Conservation (phyloP, 1,140 invertebrate species). For the Drosophila funebris region DNA sequence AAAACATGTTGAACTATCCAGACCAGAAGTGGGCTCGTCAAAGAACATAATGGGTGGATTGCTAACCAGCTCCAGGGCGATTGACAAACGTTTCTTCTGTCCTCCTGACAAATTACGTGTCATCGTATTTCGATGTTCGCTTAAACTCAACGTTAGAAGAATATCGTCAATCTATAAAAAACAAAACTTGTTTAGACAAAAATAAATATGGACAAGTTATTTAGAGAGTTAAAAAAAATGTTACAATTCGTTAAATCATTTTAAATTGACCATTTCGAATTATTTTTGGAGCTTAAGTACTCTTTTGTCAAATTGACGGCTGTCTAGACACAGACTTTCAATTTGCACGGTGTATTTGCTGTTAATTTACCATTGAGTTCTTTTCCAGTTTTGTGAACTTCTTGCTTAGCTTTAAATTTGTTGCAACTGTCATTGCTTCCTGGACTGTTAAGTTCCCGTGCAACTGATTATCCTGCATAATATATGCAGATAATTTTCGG, state of each 20-base stretch:
- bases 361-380: slow-evolving; percentile 90
- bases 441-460: slow-evolving; percentile 96
- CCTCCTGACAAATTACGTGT: slow-evolving; percentile 96
- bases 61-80: slow-evolving; percentile 97
- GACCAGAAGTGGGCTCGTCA: slow-evolving; percentile 97
- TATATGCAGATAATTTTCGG: slow-evolving; percentile 97
- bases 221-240: slow-evolving; percentile 16
- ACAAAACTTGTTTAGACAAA: too few relatives aligned
- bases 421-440: slow-evolving; percentile 96
- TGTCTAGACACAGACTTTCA: background rate
- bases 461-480: slow-evolving; percentile 99
- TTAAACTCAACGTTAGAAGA: slow-evolving; percentile 93
- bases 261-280: slow-evolving; percentile 31
- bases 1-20: slow-evolving; percentile 97
- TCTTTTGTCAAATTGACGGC: background rate
- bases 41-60: slow-evolving; percentile 99
- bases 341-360: background rate
- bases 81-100: slow-evolving; percentile 97
- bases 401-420: slow-evolving; percentile 93
- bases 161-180: slow-evolving; percentile 92
- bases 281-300: background rate
- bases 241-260: background rate
- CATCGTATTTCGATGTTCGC: slow-evolving; percentile 94
- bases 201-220: background rate
- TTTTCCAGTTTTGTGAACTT: slow-evolving; percentile 89